phyloP scores from a whole-genome alignment of 2,113 vertebrate species.

The Acanthochromis polyacanthus region DNA sequence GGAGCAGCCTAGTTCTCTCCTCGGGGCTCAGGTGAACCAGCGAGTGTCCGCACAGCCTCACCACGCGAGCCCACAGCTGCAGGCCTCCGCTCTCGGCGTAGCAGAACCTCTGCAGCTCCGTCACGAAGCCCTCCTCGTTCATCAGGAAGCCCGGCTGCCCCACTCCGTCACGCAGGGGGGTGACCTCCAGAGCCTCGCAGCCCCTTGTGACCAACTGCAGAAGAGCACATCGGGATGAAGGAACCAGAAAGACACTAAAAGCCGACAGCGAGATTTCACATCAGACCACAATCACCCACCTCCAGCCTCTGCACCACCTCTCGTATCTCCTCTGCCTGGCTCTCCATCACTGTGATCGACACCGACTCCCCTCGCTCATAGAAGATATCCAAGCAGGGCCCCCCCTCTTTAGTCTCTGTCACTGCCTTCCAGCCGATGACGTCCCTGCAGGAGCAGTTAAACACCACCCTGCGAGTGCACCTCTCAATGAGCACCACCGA shows the following conservation, averaged over 20 bases:
- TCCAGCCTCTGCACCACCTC: slow-evolving; percentile 91
- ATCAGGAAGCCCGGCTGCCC: slow-evolving; percentile 91
- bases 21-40: slow-evolving; percentile 85
- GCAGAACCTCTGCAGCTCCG: slow-evolving; percentile 90
- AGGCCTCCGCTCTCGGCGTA: slow-evolving; percentile 91
- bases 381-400: slow-evolving; percentile 89
- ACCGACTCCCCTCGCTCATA: slow-evolving; percentile 89
- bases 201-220: slow-evolving; percentile 90
- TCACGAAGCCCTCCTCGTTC: slow-evolving; percentile 91
- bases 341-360: slow-evolving; percentile 84
- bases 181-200: slow-evolving; percentile 91
- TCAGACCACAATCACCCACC: slow-evolving; percentile 74
- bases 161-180: slow-evolving; percentile 88
- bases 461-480: slow-evolving; percentile 86
- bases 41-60: slow-evolving; percentile 88
- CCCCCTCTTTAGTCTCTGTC: slow-evolving; percentile 78
- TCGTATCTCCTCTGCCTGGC: slow-evolving; percentile 86
- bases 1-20: slow-evolving; percentile 85
- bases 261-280: background rate
- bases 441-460: slow-evolving; percentile 92
- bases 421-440: slow-evolving; percentile 92
- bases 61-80: slow-evolving; percentile 89
- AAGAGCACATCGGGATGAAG: background rate
- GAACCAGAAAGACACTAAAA: background rate
- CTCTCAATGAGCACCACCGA: slow-evolving; percentile 90